Evolutionary conservation across 2,888 invertebrate species (phyloP).

Genomic region (Danaus chrysippus): DNA sequence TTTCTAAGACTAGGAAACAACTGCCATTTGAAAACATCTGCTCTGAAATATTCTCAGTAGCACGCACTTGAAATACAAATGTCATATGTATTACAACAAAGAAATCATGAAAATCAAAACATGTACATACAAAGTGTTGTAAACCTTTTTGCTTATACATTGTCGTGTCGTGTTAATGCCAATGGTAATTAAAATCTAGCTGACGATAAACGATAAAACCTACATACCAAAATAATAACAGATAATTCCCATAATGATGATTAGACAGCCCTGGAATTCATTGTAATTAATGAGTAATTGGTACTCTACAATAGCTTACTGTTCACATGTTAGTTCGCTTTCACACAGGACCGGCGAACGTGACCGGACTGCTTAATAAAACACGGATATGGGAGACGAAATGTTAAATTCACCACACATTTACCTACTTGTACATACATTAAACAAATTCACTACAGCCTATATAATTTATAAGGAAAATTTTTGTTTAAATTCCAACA

Average conservation of each 20-base stretch:
- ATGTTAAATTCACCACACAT: too few relatives aligned
- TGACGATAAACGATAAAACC: conserved; percentile 1
- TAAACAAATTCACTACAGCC: too few relatives aligned
- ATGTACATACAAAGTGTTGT: neutral
- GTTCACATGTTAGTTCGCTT: conserved; percentile 1
- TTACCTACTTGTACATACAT: too few relatives aligned
- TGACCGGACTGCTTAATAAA: neutral
- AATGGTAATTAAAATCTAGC: neutral
- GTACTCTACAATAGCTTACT: neutral
- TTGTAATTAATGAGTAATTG: conserved; percentile 8
- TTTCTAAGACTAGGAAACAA: conserved; percentile 8
- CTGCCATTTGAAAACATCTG: conserved; percentile 16
- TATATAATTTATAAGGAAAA: too few relatives aligned
- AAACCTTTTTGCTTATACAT: neutral
- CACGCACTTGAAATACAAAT: conserved; percentile 22
- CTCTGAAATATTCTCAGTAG: conserved; percentile 15
- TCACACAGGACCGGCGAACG: neutral
- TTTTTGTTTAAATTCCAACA: too few relatives aligned
- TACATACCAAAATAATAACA: conserved; percentile 3
- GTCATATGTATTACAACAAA: conserved; percentile 2
- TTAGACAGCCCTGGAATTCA: conserved; percentile 5
- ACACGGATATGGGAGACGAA: neutral
- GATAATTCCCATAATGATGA: conserved; percentile 7
- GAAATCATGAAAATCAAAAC: neutral
- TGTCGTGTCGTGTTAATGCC: too few relatives aligned